phyloP scores from a whole-genome alignment of 1,140 invertebrate species.

The Drosophila miranda region DNA sequence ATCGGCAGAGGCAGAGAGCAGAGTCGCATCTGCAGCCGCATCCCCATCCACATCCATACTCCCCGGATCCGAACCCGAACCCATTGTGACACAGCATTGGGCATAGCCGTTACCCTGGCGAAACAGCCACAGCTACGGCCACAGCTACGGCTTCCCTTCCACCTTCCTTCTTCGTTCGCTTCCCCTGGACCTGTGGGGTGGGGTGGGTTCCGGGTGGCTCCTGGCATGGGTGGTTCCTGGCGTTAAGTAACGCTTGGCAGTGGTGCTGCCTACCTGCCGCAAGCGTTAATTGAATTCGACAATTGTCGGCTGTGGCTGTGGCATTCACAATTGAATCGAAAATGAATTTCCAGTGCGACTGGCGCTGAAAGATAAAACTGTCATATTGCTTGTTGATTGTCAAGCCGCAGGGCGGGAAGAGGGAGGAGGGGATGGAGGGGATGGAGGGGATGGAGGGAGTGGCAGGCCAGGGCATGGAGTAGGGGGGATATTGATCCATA shows the following conservation, averaged over 20 bases:
- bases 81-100: conserved; percentile 36
- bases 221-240: conserved; percentile 30
- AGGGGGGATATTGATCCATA: conserved; percentile 30
- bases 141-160: conserved; percentile 34
- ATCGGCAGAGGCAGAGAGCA: conserved; percentile 66
- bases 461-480: background rate
- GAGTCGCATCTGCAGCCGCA: conserved; percentile 4
- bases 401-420: background rate
- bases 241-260: conserved; percentile 64
- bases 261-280: conserved; percentile 26
- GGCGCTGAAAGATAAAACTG: conserved; percentile 68
- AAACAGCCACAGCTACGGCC: conserved; percentile 68
- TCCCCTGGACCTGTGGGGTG: conserved; percentile 8
- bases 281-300: conserved; percentile 77
- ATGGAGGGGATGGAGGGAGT: too few relatives aligned
- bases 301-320: conserved; percentile 53
- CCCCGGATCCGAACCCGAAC: too few relatives aligned
- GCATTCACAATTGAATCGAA: conserved; percentile 68
- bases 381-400: conserved; percentile 39
- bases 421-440: too few relatives aligned
- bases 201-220: background rate
- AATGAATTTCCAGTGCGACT: conserved; percentile 61
- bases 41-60: conserved; percentile 20
- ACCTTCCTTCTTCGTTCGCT: conserved; percentile 1
- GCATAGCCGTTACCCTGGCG: conserved; percentile 58